Base-by-base conservation (phyloP, 92 coral and sea anemone genomes). In the Parazoanthus atlanticus region DNA sequence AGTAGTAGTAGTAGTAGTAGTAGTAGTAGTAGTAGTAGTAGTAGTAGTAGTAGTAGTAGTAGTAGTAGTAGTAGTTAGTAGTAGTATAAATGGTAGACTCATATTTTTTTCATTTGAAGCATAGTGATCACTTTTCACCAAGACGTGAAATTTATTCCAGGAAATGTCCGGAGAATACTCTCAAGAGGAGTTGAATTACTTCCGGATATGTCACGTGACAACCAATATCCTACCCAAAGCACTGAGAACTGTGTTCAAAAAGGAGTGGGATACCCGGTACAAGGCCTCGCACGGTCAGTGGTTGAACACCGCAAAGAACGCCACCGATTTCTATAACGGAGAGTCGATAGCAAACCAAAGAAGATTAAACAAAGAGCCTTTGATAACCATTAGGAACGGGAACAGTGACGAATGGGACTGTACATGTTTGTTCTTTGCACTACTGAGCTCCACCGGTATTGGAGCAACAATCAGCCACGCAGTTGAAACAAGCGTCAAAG, bases 391-490 rank as follows among this genome's bases (percentile, higher is more conserved):
- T 26, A 28, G 36, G 32, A 86, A 72, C 4, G 93, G 93, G 13
- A 82, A 91, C 54, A 75, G 56, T 26, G 65, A 56, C 34, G 85
- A 87, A n/a, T 91, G 90, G 93, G 93, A 91, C 74, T 91, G 93
- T 17, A 87, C 88, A 0, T 33, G 78, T 25, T 52, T 89, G 21
- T 89, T 91, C 69, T 88, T 78, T 74, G 89, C 88, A 0, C 61
- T 91, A 3, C 90, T 91, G 19, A 83, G 40, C 61, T 85, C 93
- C 8, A 46, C 81, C 16, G 70, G 82, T 8, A 72, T 91, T 49
- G 93, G 93, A 11, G 6, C 84, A 5, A 23, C 65, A 15, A 69
- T 81, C 38, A 81, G 54, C 16, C 66, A 43, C 10, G 8, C 38
- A 1, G 43, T 80, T 15, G 52, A 31, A 10, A 21, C 7, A 7